Evolutionary conservation across 2,113 vertebrate genomes (phyloP), one percentile per base, ranked within the genome.

Genomic region (Gallinago jamesoni): DNA sequence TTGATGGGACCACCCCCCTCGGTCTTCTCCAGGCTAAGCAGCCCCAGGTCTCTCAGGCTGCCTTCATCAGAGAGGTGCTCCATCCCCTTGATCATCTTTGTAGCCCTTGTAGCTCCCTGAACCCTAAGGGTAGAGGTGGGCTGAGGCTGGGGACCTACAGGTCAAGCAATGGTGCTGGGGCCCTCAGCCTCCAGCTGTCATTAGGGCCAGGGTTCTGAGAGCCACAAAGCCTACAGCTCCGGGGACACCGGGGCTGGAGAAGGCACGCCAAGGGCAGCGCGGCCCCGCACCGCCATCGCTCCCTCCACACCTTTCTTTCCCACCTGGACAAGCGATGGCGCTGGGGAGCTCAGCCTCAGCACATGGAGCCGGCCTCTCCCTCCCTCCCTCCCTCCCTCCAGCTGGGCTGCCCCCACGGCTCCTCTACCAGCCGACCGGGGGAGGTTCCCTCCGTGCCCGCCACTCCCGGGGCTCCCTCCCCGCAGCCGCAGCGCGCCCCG

Each of bases 61-160:
- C 14, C 57, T 8, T 35, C 57, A 23, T 23, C 52, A 55, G 57
- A 59, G 33, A n/a, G 21, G 8, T 14, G 21, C 56, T 59, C 21
- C 56, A 23, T n/a, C 22, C 21, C 57, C 57, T 35, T n/a, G 13
- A n/a, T n/a, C 31, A 22, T 8, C 13, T 22, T 5, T 0, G 4
- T 0, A 11, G 55, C 27, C 33, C 18, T 8, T 3, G 35, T 0
- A 10, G 28, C 18, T 27, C 79, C 10, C 72, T 2, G n/a, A 75
- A 15, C 37, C n/a, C 37, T 0, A 20, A 35, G 3, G 27, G 39
- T 0, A 37, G 52, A 15, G 12, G 14, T 3, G 66, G 6, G 53
- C 66, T 16, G 30, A 25, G 27, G 18, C 28, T 7, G 52, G 13
- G 25, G 6, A 24, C 64, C 48, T 15, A 18, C 45, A 10, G 10